phyloP scores from a whole-genome alignment of 2,113 vertebrate species.

The Mormoops blainvillei region DNA sequence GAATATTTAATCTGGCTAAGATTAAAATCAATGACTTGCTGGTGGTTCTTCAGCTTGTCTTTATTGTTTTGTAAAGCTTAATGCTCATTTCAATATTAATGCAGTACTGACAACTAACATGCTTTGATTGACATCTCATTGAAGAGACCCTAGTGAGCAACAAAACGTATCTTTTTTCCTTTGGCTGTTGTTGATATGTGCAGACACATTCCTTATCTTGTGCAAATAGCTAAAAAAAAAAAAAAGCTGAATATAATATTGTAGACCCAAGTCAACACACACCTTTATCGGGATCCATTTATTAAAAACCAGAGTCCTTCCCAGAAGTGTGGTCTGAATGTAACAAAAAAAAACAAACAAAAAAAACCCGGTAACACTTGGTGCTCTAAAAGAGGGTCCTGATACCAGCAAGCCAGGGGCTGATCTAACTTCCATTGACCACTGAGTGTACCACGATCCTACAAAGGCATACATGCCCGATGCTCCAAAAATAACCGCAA shows the following conservation, averaged over 20 bases:
- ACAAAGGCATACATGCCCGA: not conserved
- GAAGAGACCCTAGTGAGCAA: not conserved
- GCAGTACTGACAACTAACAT: not conserved
- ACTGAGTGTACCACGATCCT: not conserved
- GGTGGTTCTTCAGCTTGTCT: slow-evolving; percentile 44
- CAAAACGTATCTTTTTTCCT: not conserved
- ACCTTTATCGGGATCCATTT: not conserved
- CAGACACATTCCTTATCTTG: not conserved
- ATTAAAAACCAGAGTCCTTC: not conserved
- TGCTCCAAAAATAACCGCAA: not conserved
- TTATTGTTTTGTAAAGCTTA: slow-evolving; percentile 64
- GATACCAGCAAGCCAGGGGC: not conserved
- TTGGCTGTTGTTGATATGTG: not conserved
- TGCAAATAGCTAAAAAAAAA: not conserved
- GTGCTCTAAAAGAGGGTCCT: not conserved
- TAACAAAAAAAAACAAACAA: too few relatives aligned
- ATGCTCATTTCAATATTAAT: slow-evolving; percentile 62
- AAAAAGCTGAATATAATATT: not conserved
- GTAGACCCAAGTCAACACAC: not conserved
- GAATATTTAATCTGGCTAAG: slow-evolving; percentile 68
- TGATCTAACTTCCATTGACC: not conserved
- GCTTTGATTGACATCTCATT: slow-evolving; percentile 37
- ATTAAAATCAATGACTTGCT: slow-evolving; percentile 28
- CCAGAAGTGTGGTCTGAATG: not conserved
- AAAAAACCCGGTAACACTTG: not conserved